Evolutionary conservation across 2,888 invertebrate species (phyloP), one percentile per base, ranked within the genome.

Genomic region (Phyllotreta cruciferae): DNA sequence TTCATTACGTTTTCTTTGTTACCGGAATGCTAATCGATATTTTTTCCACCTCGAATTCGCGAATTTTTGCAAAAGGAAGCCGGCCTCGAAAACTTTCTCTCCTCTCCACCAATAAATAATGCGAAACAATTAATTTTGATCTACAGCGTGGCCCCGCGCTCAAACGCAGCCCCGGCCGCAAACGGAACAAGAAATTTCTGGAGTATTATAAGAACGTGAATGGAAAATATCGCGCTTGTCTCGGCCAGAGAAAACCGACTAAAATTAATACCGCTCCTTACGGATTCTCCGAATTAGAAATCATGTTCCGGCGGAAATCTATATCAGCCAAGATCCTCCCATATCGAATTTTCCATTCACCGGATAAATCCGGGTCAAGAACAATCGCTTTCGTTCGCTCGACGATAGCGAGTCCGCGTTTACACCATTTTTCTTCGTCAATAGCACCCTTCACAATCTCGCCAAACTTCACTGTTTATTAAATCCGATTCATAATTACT

Each of bases 191-290:
- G 65, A 52, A 55, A 62, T 62, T 44, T 56, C 54, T 57, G 42
- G 62, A 61, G 13, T 50, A 56, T 52, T 56, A 64, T 53, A 47
- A 50, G 49, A 55, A 39, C 6, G 14, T 53, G 58, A 60, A 65
- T 55, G 50, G 65, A 58, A 65, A 62, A 64, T 49, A 54, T 55
- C 47, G 49, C 60, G 63, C 55, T 66, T 64, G 66, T 66, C 62
- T 58, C 60, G 52, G 62, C 50, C 66, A 66, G 63, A 66, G 58
- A 42, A 41, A 42, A 41, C 14, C 14, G 41, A 61, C 57, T 62
- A 57, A 57, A 66, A 66, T 66, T 66, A 66, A 66, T 64, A 62
- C 58, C 47, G 35, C 57, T 62, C 57, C 62, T 62, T 62, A 62
- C 62, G 53, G 53, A 39, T 62, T 62, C 62, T 52, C 62, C 38